Conservation (phyloP, 2,888 invertebrate species). For the Flabesymbios commensalis region DNA sequence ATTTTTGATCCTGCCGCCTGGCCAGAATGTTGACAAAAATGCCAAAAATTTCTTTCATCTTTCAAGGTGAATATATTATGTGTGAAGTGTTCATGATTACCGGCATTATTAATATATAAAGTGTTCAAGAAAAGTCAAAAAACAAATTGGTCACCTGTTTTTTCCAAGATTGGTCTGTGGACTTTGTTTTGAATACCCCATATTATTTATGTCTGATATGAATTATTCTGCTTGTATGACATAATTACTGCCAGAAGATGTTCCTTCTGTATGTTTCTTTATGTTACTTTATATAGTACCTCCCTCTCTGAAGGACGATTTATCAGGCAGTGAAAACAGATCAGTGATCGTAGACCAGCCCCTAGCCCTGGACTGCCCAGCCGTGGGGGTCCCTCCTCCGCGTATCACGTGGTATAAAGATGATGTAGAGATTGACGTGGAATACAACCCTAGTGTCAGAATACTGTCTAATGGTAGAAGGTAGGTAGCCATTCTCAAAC, state of each 20-base stretch:
- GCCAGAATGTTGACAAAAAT: too few relatives aligned
- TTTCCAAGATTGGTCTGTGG: too few relatives aligned
- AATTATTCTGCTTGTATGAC: background rate
- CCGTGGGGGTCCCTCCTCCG: constrained; percentile 60
- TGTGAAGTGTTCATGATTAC: too few relatives aligned
- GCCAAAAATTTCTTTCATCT: too few relatives aligned
- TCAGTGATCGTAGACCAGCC: constrained; percentile 50
- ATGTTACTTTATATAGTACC: constrained; percentile 29
- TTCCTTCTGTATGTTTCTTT: background rate
- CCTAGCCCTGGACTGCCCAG: constrained; percentile 60
- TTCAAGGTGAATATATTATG: too few relatives aligned
- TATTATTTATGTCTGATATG: too few relatives aligned
- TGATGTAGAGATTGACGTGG: constrained; percentile 6
- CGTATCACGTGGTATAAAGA: constrained; percentile 56
- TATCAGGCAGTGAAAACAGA: constrained; percentile 43
- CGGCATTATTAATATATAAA: too few relatives aligned
- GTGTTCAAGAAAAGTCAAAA: too few relatives aligned
- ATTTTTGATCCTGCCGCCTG: too few relatives aligned
- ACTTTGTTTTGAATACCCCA: too few relatives aligned
- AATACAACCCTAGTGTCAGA: constrained; percentile 6
- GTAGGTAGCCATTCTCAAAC: too few relatives aligned
- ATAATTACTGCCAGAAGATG: background rate
- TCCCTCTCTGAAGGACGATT: constrained; percentile 52
- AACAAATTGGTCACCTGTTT: too few relatives aligned
- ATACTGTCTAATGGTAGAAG: constrained; percentile 20